Percentiles rank a stretch among this genome's conserved stretches.
Evolutionary conservation across 1,140 invertebrate species (phyloP).

Genomic region (Nylanderia fulva): DNA sequence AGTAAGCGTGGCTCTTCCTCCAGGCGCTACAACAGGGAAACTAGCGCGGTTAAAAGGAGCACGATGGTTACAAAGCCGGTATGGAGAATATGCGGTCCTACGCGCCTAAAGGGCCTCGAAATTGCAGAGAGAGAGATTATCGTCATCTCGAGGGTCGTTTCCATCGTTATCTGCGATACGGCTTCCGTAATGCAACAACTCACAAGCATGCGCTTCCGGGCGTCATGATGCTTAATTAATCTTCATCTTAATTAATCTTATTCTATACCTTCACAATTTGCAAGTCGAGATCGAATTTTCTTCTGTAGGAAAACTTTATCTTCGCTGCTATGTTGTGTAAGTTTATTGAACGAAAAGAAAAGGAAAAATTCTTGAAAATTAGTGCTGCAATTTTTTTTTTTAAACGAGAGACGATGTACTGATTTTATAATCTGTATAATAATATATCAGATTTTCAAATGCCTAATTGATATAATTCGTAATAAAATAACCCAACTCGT

Average conservation of each 20-base stretch:
- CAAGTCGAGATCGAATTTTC: slow-evolving; percentile 12
- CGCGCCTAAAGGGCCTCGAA: slow-evolving; percentile 27
- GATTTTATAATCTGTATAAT: not conserved
- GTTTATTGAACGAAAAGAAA: not conserved
- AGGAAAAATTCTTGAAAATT: not conserved
- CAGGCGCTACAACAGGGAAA: slow-evolving; percentile 4
- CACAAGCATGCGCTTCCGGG: slow-evolving; percentile 17
- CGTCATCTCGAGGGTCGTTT: slow-evolving; percentile 29
- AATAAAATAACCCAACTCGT: not conserved
- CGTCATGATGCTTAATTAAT: slow-evolving; percentile 42
- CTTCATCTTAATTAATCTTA: slow-evolving; percentile 17
- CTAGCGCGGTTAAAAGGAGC: slow-evolving; percentile 7
- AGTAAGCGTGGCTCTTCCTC: not conserved
- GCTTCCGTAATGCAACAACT: slow-evolving; percentile 34
- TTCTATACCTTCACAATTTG: slow-evolving; percentile 16
- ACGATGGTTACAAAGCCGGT: slow-evolving; percentile 43
- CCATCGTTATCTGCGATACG: slow-evolving; percentile 9
- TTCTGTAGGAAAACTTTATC: not conserved
- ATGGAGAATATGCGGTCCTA: slow-evolving; percentile 39
- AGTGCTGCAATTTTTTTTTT: not conserved
- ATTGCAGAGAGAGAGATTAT: slow-evolving; percentile 14
- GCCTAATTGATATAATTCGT: not conserved
- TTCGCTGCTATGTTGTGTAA: not conserved
- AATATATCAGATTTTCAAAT: not conserved
- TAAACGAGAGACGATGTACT: not conserved